Conservation (phyloP, 2,113 vertebrate genomes). For the Heterochromis multidens region DNA sequence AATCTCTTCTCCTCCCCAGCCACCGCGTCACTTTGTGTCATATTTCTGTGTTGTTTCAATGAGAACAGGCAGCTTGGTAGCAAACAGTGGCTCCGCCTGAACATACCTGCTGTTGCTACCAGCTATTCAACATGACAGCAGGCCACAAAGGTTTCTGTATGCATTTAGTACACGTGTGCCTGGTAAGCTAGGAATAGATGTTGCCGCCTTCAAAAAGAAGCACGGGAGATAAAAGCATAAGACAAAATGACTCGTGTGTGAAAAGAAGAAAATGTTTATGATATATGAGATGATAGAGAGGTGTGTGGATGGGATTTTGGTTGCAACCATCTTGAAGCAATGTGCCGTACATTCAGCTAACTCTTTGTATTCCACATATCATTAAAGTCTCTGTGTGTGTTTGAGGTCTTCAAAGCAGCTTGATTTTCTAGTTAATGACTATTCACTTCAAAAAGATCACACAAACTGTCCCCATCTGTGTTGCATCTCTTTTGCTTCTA, state of each 20-base stretch:
- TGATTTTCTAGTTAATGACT: conserved; percentile 53
- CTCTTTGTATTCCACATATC: conserved; percentile 23
- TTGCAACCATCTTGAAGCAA: conserved; percentile 39
- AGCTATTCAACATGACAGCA: conserved; percentile 39
- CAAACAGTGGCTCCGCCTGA: conserved; percentile 7
- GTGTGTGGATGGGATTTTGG: not conserved
- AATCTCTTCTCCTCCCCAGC: not conserved
- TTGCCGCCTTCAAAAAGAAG: not conserved
- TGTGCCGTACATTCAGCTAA: not conserved
- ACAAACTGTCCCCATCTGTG: conserved; percentile 35
- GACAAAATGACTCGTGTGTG: not conserved
- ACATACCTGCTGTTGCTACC: conserved; percentile 35
- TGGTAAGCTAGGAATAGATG: not conserved
- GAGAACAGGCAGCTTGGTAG: conserved; percentile 13
- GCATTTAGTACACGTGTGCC: not conserved
- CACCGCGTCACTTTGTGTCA: conserved; percentile 8
- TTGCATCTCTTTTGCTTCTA: conserved; percentile 1
- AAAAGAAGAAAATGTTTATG: not conserved
- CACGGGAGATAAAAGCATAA: not conserved
- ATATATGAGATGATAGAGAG: not conserved
- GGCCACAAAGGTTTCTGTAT: not conserved
- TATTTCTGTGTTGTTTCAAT: not conserved
- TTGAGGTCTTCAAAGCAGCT: conserved; percentile 54
- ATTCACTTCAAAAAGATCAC: conserved; percentile 42
- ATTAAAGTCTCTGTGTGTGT: conserved; percentile 16